Evolutionary conservation across 2,113 vertebrate species (phyloP).

Genomic region (Odontophorus gujanensis): DNA sequence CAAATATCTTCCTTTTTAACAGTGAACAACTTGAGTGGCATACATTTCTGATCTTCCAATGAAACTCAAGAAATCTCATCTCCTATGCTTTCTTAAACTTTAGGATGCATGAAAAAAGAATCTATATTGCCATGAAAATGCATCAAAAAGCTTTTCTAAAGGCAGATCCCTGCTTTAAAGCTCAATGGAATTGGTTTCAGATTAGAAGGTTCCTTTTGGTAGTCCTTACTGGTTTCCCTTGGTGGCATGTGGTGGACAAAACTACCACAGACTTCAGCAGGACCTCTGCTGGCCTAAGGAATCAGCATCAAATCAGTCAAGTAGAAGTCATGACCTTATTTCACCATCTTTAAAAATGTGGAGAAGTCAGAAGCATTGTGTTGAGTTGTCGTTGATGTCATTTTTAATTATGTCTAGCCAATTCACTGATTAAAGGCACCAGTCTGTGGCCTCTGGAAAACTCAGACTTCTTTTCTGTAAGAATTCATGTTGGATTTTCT

Average conservation of each 20-base stretch:
- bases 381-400: background rate
- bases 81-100: background rate
- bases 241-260: background rate
- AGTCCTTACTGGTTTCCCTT: background rate
- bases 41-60: background rate
- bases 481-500: slow-evolving; percentile 10
- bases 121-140: background rate
- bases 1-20: background rate
- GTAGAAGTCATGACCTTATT: background rate
- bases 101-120: background rate
- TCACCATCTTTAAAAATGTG: background rate
- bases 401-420: background rate
- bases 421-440: background rate
- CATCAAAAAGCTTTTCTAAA: background rate
- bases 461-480: background rate
- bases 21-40: background rate
- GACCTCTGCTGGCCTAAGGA: background rate
- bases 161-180: background rate
- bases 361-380: background rate
- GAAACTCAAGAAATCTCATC: background rate
- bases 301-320: background rate
- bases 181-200: background rate
- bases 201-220: background rate
- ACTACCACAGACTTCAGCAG: background rate
- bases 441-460: background rate